Evolutionary conservation across 2,888 invertebrate genomes (phyloP), one percentile per base, ranked within the genome.

Genomic region (Coleophora flavipennella): DNA sequence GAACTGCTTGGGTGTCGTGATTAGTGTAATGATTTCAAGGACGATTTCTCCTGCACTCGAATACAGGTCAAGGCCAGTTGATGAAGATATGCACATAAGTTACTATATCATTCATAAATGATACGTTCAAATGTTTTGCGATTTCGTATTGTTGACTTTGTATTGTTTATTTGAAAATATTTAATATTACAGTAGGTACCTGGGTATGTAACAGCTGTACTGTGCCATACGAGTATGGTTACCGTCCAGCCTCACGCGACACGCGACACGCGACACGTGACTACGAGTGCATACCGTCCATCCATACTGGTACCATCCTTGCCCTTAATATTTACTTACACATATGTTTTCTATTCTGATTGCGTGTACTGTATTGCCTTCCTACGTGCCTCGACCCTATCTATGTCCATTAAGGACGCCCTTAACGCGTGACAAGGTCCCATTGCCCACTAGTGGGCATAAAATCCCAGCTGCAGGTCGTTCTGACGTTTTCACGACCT

Each of bases 371-470:
- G 61, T 54, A 42, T 40, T 51, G 55, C 77, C 78, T 73, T 76
- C 69, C 53, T 45, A 41, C 44, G 49, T 66, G 62, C 68, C 67
- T 50, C 58, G 51, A 57, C 46, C 26, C 9, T 34, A 34, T 71
- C 67, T 74, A 65, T 70, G 75, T 70, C 70, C 71, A 75, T 73
- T n/a, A 57, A 55, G 58, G 55, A 60, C 65, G 78, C 72, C 73
- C 76, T 77, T 64, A 67, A 69, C 63, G 67, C 78, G 83, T 78
- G 77, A 69, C 76, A 71, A 80, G 77, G 77, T 63, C 71, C 63
- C 42, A 33, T 34, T 4, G 20, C 6, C 20, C 20, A 20, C 20
- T 46, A 51, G 57, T 56, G 55, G 60, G 35, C 31, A 36, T 13
- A 31, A 10, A 31, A 31, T 20, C 38, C 36, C 48, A 45, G 42